Percentiles rank a stretch among this genome's conserved stretches.
phyloP scores from a whole-genome alignment of 2,888 invertebrate genomes.

The Troglohyphantes excavatus region DNA sequence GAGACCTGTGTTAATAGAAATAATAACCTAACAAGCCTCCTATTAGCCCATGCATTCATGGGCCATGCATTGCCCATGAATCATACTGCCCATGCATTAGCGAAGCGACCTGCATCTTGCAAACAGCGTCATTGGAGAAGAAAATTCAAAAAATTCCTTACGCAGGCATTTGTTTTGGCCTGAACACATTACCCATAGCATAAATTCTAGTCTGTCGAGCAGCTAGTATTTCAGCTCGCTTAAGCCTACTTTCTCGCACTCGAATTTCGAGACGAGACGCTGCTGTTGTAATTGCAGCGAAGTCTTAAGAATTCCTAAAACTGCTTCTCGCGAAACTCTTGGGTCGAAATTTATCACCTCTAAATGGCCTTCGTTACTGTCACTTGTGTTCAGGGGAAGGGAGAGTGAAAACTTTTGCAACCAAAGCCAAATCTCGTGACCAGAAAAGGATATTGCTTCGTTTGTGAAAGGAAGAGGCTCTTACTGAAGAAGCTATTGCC shows the following conservation, averaged over 20 bases:
- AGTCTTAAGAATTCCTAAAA: conserved; percentile 73
- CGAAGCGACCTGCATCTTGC: not conserved
- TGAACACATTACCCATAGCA: conserved; percentile 46
- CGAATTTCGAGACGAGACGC: conserved; percentile 47
- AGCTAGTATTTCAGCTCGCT: conserved; percentile 55
- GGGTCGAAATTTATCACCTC: conserved; percentile 69
- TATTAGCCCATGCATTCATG: not conserved
- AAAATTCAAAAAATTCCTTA: conserved; percentile 54
- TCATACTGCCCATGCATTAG: no score
- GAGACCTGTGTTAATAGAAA: not conserved
- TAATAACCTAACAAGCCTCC: conserved; percentile 19
- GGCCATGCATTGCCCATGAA: no score
- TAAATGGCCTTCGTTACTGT: conserved; percentile 76
- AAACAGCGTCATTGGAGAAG: conserved; percentile 3
- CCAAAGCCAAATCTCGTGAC: conserved; percentile 74
- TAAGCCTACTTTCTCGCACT: conserved; percentile 46
- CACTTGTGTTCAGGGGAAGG: conserved; percentile 66
- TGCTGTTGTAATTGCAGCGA: conserved; percentile 63
- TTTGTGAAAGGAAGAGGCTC: conserved; percentile 24
- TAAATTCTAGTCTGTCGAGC: conserved; percentile 59
- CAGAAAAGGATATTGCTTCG: conserved; percentile 71
- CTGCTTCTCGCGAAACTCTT: conserved; percentile 50
- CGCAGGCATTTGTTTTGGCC: conserved; percentile 46
- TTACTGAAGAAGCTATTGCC: conserved; percentile 22
- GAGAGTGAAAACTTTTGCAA: conserved; percentile 75